Evolutionary conservation across 1,140 invertebrate species (phyloP), one percentile per base, ranked within the genome.

Genomic region (Trichogramma pretiosum): DNA sequence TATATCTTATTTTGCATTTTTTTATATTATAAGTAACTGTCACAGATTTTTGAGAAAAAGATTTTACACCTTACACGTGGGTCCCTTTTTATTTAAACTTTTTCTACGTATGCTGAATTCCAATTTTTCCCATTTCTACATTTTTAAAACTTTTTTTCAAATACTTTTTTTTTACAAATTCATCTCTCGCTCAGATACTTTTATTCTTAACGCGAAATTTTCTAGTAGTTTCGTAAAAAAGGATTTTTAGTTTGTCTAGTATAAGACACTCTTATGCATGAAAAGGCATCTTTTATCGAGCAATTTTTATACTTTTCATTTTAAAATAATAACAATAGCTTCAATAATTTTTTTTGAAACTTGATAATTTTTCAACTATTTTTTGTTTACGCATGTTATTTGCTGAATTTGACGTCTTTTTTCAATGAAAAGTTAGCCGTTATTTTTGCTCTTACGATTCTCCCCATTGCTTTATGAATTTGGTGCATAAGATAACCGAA

Each of bases 11-110:
- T 44, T 14, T 33, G 32, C 19, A 14, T 13, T 40, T 17, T 17
- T 23, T 8, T 21, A 21, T 16, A 7, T 5, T 16, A 11, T 21
- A 18, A 38, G 30, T 32, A 28, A 26, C 32, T 40, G 18, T 3
- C 18, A 44, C 45, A 50, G 34, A 39, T 45, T 50, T n/a, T n/a
- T n/a, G n/a, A n/a, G n/a, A n/a, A n/a, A n/a, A n/a, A n/a, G n/a
- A n/a, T n/a, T n/a, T n/a, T n/a, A 28, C 39, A 44, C 48, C 41
- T 28, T 50, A 42, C 43, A 32, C 43, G 38, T 51, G 43, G 49
- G 49, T 51, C 49, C 49, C 49, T 36, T 28, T 28, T 7, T n/a
- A n/a, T n/a, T n/a, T n/a, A n/a, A n/a, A n/a, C n/a, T n/a, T n/a
- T n/a, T n/a, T n/a, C n/a, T 32, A 32, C 38, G 40, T 42, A 28